Evolutionary conservation across 2,888 invertebrate species (phyloP), one percentile per base, ranked within the genome.

Genomic region (Ophonus ardosiacus): DNA sequence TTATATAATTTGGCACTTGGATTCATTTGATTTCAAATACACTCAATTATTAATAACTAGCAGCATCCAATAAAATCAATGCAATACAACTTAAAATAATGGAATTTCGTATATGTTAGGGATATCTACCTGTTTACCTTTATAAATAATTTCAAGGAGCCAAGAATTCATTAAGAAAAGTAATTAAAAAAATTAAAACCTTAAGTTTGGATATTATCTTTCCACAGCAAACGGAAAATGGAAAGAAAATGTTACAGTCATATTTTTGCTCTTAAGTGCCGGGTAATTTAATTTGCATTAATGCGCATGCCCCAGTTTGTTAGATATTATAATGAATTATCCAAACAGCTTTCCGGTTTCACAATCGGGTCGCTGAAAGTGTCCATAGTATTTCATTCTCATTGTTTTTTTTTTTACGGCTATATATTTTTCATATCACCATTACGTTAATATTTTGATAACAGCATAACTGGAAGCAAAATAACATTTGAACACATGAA

Each of bases 231-330:
- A 74, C 59, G 83, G 74, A 71, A 68, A 83, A 76, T 83, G 76
- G 76, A 76, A 83, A 83, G 83, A 83, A 83, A 83, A 63, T 83
- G 83, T 18, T 81, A 81, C 81, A 63, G 81, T 83, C 61, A 83
- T 83, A 83, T 76, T 83, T 83, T 76, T 83, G 76, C 21, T 21
- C 61, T 40, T 83, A 83, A 83, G 74, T 68, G 59, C 83, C 15
- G 40, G 83, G 83, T 83, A 83, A 76, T 83, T 83, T 83, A 74
- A 83, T 83, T 83, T 83, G 76, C 83, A 83, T 83, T 83, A 83
- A 76, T 76, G 83, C 71, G 83, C 57, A 83, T 83, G 76, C 83
- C 56, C 57, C 38, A 81, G 61, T 51, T 68, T 24, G 56, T 56
- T 68, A 21, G 51, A 56, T 68, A 81, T 81, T 81, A 68, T 81